phyloP scores from a whole-genome alignment of 2,113 vertebrate species.

The cat (Felis catus) region F.catus_Fca126_mat1.0 CM031419.1:174367501-174368000 shows the following conservation, averaged over 20 bases:
- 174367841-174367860: not conserved
- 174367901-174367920: not conserved
- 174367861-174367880: not conserved
- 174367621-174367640: not conserved
- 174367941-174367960: not conserved
- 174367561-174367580: not conserved
- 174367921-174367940: not conserved
- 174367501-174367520: not conserved
- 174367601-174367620: not conserved
- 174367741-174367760: not conserved
- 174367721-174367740: not conserved
- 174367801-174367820: not conserved
- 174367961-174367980: not conserved
- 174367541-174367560: not conserved
- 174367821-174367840: not conserved
- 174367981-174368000: not conserved
- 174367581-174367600: not conserved
- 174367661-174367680: not conserved
- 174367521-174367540: not conserved
- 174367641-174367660: not conserved
- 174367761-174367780: not conserved
- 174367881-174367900: not conserved
- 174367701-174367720: not conserved
- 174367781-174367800: not conserved
- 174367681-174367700: not conserved